These are phyloP conservation scores for Coracopsis vasa DNA, from an alignment of 2,113 vertebrate species.

Conservation along the genomic window DNA sequence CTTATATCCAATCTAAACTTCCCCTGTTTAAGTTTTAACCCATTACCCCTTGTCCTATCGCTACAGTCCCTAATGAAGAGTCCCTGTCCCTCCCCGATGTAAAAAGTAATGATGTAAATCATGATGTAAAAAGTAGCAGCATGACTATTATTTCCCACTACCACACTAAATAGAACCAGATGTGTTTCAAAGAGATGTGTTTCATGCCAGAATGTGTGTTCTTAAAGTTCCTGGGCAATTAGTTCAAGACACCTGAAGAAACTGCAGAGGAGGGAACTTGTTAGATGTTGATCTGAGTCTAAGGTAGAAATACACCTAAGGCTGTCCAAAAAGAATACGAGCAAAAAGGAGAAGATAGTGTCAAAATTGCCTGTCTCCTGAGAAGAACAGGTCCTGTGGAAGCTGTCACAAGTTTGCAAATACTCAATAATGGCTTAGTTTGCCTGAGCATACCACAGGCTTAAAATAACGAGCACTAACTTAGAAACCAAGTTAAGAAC, in stretches of 20 bases:
- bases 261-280: background rate
- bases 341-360: background rate
- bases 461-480: constrained; percentile 13
- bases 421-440: background rate
- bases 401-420: background rate
- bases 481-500: constrained; percentile 37
- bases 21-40: no score
- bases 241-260: background rate
- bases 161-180: background rate
- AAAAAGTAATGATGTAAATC: background rate
- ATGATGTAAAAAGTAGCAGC: background rate
- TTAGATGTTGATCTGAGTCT: background rate
- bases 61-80: no score
- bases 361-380: background rate
- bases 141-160: background rate
- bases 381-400: background rate
- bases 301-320: background rate
- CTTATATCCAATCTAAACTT: no score
- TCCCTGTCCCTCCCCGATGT: no score
- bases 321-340: background rate
- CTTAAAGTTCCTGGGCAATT: background rate
- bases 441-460: background rate
- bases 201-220: background rate
- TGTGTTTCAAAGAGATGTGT: background rate
- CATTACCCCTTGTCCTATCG: no score